Evolutionary conservation across 1,140 invertebrate genomes (phyloP).

Genomic region (Calycopis cecrops): DNA sequence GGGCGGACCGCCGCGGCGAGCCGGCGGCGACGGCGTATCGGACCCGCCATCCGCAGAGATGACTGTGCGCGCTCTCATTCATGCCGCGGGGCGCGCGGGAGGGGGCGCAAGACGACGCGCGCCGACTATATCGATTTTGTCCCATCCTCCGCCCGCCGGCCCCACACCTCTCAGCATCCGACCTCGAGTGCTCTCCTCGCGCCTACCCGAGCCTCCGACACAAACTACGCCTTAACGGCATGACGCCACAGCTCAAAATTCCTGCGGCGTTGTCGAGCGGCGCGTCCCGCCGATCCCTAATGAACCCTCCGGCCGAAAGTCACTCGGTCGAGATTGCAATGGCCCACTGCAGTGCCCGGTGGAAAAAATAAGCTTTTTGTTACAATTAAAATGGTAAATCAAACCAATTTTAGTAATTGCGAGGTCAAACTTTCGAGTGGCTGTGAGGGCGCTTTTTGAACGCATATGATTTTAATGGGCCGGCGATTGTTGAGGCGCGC

Average conservation of each 20-base stretch:
- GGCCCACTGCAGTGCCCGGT: constrained; percentile 38
- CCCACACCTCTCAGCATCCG: constrained; percentile 62
- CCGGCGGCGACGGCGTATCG: constrained; percentile 47
- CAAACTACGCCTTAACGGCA: constrained; percentile 68
- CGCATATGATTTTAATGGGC: constrained; percentile 62
- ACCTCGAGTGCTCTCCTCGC: constrained; percentile 70
- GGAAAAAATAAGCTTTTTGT: constrained; percentile 73
- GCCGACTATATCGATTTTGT: constrained; percentile 71
- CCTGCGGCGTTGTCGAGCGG: constrained; percentile 32
- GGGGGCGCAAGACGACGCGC: constrained; percentile 62
- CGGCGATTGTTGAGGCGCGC: constrained; percentile 35
- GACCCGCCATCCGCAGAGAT: constrained; percentile 66
- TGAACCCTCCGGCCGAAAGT: constrained; percentile 65
- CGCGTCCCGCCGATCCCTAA: constrained; percentile 47
- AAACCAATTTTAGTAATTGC: constrained; percentile 75
- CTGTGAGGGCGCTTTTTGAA: constrained; percentile 49
- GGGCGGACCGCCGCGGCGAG: too few relatives aligned
- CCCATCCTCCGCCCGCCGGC: constrained; percentile 54
- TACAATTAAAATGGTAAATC: constrained; percentile 75
- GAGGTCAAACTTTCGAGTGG: constrained; percentile 70
- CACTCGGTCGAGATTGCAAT: constrained; percentile 72
- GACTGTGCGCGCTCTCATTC: constrained; percentile 71
- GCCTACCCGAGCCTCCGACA: constrained; percentile 64
- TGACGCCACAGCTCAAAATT: constrained; percentile 68
- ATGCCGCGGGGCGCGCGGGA: constrained; percentile 59